Conservation (phyloP, 2,888 invertebrate species). For the Stenurella melanura region DNA sequence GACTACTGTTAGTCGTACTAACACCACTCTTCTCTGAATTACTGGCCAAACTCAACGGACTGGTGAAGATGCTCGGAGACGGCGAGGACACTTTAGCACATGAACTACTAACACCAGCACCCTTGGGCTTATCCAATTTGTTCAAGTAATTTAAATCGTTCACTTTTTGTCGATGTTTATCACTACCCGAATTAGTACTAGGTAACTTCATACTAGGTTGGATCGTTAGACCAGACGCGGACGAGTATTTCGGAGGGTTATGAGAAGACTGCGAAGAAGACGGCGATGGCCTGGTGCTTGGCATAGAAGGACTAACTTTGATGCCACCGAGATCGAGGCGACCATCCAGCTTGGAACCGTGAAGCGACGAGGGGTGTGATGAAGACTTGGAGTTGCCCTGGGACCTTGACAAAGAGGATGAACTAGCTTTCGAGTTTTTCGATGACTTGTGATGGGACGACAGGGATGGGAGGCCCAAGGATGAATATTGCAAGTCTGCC, state of each 20-base stretch:
- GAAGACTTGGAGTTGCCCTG: constrained; percentile 55
- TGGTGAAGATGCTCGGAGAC: constrained; percentile 71
- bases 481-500: constrained; percentile 79
- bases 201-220: constrained; percentile 67
- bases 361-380: constrained; percentile 55
- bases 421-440: constrained; percentile 59
- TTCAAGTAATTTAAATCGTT: constrained; percentile 63
- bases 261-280: constrained; percentile 64
- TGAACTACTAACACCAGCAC: constrained; percentile 49
- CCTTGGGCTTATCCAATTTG: constrained; percentile 60
- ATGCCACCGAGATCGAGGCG: constrained; percentile 43
- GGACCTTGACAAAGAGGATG: constrained; percentile 53
- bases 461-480: constrained; percentile 74
- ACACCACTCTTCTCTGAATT: constrained; percentile 62
- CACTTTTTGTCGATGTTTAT: constrained; percentile 54
- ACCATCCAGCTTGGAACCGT: constrained; percentile 59
- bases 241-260: constrained; percentile 65
- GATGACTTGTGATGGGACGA: constrained; percentile 70
- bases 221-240: constrained; percentile 65
- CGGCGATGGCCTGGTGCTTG: constrained; percentile 57
- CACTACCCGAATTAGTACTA: constrained; percentile 37
- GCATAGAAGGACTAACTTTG: constrained; percentile 55
- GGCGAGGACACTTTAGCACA: constrained; percentile 65
- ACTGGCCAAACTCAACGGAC: constrained; percentile 71
- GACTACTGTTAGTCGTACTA: constrained; percentile 51